phyloP scores from a whole-genome alignment of 2,888 invertebrate genomes.

The Agrenia bidenticulata region DNA sequence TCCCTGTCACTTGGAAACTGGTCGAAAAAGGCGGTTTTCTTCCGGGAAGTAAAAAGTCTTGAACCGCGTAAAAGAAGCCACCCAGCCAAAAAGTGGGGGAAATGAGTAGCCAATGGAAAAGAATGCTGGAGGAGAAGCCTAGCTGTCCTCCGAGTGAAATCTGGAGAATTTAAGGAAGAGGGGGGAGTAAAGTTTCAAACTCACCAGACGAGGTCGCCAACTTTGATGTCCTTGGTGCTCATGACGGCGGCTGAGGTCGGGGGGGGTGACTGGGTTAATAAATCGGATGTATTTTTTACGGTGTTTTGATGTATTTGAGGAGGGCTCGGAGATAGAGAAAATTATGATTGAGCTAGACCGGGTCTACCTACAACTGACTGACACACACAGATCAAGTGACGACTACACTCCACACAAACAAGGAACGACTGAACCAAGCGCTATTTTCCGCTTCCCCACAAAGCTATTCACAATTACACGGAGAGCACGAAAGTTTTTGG shows the following conservation, averaged over 20 bases:
- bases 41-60: not conserved
- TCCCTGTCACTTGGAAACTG: too few species aligned
- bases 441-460: not conserved
- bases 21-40: not conserved
- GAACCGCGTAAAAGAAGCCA: constrained; percentile 2
- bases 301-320: not conserved
- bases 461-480: too few species aligned
- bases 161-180: too few species aligned
- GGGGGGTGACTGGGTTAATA: too few species aligned
- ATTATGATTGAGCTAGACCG: too few species aligned
- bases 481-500: too few species aligned
- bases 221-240: constrained; percentile 65
- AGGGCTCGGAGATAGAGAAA: too few species aligned
- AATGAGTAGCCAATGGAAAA: not conserved
- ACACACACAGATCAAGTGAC: not conserved
- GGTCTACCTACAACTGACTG: not conserved
- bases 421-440: not conserved
- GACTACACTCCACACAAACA: not conserved
- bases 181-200: constrained; percentile 54
- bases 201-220: constrained; percentile 72
- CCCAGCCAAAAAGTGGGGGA: not conserved
- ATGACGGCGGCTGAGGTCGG: not conserved
- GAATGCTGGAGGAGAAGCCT: not conserved
- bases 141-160: too few species aligned
- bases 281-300: too few species aligned